phyloP scores from a whole-genome alignment of 2,113 vertebrate genomes.

The Lepus timidus region DNA sequence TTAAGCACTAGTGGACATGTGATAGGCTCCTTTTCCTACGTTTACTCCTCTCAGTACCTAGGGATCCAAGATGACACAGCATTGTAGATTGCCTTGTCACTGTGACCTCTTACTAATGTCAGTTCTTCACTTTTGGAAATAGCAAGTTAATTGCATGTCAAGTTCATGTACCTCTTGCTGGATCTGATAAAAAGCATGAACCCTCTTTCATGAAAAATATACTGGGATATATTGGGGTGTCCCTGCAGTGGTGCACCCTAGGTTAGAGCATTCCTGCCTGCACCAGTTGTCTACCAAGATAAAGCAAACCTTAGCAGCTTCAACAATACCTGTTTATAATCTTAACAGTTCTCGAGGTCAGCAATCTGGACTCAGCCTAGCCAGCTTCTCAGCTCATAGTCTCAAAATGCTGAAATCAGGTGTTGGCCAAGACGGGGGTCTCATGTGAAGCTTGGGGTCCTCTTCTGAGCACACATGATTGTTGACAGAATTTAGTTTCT shows the following conservation, averaged over 20 bases:
- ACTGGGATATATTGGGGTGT: neutral
- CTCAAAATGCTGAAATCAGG: neutral
- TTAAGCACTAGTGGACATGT: neutral
- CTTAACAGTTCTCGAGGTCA: neutral
- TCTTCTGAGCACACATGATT: neutral
- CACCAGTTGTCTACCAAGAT: neutral
- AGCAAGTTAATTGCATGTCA: neutral
- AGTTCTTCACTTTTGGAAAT: neutral
- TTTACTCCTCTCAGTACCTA: neutral
- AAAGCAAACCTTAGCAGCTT: neutral
- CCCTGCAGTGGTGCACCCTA: neutral
- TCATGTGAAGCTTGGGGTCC: neutral
- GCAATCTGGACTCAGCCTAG: neutral
- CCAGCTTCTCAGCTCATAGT: neutral
- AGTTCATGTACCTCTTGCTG: neutral
- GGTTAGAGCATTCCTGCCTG: neutral
- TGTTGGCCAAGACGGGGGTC: neutral
- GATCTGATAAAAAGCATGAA: neutral
- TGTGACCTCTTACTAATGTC: neutral
- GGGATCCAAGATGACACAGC: neutral
- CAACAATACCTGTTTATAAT: neutral
- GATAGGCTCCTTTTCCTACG: neutral
- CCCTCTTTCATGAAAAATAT: neutral
- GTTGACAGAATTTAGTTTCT: no score
- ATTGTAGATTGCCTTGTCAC: neutral